Base-by-base conservation (phyloP, 2,888 invertebrate species). In the Zaprionus obscuricornis region DNA sequence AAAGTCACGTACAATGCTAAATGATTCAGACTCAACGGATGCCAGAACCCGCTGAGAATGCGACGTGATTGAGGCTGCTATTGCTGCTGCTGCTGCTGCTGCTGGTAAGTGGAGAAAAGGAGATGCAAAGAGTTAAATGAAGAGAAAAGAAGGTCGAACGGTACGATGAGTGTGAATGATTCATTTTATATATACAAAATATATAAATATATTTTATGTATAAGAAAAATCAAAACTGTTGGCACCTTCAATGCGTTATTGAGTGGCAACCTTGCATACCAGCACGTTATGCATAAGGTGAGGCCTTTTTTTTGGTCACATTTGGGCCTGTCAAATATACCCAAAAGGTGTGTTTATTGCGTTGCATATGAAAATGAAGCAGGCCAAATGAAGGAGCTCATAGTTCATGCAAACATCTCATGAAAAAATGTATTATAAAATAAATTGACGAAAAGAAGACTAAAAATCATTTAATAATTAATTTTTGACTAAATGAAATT, bases 41-140 rank as follows among this genome's bases (percentile, higher is more conserved):
- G 46, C 18, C 52, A 66, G 63, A 57, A 58, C 27, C 39, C 54
- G 46, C 63, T 63, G 71, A 49, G 59, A 66, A 54, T 54, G 71
- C 40, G 56, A 70, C 74, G 74, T 74, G 74, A 74, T 74, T 71
- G 71, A 74, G 74, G 73, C 56, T 59, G 56, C 29, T 31, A 14
- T 11, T n/a, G 6, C 6, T 11, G 8, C n/a, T n/a, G n/a, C n/a
- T n/a, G n/a, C n/a, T n/a, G n/a, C n/a, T n/a, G n/a, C n/a, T n/a
- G 51, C 33, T 52, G 37, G 46, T 29, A 20, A 14, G 17, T 11
- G 16, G 33, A 2, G 17, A 8, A 7, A 8, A 24, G 13, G n/a
- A 8, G 17, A 20, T n/a, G 11, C 18, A 31, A 2, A 11, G 13
- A 14, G 13, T 4, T 31, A 11, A 6, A 34, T 7, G n/a, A 13